These are phyloP conservation scores for Myioborus melanocephalus DNA, from an alignment of 2,797 vertebrate genomes.

Conservation along the genomic window DNA sequence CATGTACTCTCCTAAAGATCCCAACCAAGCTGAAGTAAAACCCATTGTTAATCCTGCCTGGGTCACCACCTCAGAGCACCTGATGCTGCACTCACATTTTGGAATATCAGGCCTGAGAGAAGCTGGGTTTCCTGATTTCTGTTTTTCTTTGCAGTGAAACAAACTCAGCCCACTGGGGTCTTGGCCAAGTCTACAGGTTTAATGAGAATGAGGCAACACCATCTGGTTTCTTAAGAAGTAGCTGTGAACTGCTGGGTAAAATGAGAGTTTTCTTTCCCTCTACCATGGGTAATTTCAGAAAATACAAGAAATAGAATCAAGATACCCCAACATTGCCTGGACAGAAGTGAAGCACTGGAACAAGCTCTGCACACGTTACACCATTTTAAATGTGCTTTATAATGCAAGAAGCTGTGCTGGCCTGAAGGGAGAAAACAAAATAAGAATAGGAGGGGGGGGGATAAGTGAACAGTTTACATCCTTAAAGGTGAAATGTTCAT, in stretches of 20 bases:
- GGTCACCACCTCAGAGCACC: neutral
- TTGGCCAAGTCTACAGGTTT: neutral
- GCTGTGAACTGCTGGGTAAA: neutral
- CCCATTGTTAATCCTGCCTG: neutral
- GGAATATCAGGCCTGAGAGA: neutral
- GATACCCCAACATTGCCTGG: neutral
- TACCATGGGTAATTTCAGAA: neutral
- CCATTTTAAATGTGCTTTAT: neutral
- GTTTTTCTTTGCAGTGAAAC: neutral
- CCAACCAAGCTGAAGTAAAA: neutral
- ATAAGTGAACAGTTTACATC: neutral
- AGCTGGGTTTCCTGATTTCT: neutral
- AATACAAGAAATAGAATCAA: neutral
- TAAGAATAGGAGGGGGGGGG: neutral
- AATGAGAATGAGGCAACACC: neutral
- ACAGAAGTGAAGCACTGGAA: neutral
- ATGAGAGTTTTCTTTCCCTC: neutral
- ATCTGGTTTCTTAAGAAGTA: neutral
- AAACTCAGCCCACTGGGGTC: neutral
- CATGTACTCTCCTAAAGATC: neutral
- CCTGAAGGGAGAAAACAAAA: neutral
- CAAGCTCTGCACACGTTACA: neutral
- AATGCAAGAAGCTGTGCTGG: neutral
- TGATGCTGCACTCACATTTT: neutral
- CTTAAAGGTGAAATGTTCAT: neutral